Conservation (phyloP, 2,888 invertebrate species). For the Erynnis tages region DNA sequence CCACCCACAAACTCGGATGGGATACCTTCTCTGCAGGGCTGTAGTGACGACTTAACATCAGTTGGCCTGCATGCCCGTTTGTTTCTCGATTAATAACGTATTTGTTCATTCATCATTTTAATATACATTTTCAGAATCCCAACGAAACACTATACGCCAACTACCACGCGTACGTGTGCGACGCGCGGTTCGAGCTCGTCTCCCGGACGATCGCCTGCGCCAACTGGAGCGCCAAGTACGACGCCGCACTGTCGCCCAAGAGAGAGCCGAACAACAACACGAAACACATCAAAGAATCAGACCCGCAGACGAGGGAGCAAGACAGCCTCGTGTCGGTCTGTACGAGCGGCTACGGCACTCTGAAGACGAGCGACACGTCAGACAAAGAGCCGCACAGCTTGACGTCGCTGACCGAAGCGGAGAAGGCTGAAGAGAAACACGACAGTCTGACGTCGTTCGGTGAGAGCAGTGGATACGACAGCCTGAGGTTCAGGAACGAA, state of each 20-base stretch:
- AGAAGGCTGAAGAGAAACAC: constrained; percentile 40
- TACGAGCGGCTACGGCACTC: constrained; percentile 70
- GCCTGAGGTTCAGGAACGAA: constrained; percentile 83
- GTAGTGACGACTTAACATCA: too few relatives aligned
- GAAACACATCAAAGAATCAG: constrained; percentile 59
- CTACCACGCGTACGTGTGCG: constrained; percentile 92
- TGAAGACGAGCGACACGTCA: constrained; percentile 55
- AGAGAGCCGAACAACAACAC: constrained; percentile 64
- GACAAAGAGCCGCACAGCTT: constrained; percentile 63
- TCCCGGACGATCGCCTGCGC: constrained; percentile 88
- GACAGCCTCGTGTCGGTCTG: constrained; percentile 70
- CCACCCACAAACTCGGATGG: too few relatives aligned
- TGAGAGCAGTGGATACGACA: constrained; percentile 90
- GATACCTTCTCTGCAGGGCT: too few relatives aligned
- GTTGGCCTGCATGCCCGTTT: too few relatives aligned
- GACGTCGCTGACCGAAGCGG: constrained; percentile 56
- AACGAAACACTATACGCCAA: constrained; percentile 88
- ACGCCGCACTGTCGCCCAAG: constrained; percentile 79
- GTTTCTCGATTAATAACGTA: background rate
- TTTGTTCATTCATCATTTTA: too few relatives aligned
- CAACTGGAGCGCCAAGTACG: constrained; percentile 91
- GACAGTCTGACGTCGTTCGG: constrained; percentile 86
- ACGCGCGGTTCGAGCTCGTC: constrained; percentile 89
- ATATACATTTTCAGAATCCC: constrained; percentile 66
- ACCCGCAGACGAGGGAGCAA: constrained; percentile 56